These are phyloP conservation scores for Etia nguti DNA, from an alignment of 2,113 vertebrate species.

Conservation along the genomic window DNA sequence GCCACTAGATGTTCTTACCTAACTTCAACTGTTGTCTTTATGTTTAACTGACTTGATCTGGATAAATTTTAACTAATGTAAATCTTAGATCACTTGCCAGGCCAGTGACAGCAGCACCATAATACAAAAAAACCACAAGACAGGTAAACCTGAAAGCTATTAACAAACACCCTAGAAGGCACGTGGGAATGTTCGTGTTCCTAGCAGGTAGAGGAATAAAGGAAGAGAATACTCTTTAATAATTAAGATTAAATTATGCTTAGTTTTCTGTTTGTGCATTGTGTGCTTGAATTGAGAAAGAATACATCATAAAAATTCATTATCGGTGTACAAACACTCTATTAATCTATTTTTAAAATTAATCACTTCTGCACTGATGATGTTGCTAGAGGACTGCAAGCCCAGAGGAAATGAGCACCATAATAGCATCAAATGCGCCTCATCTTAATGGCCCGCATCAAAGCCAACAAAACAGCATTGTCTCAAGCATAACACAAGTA, in stretches of 20 bases:
- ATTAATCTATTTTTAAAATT: slow-evolving; percentile 65
- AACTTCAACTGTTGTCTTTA: slow-evolving; percentile 25
- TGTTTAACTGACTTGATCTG: slow-evolving; percentile 45
- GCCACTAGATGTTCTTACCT: slow-evolving; percentile 68
- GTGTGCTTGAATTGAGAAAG: background rate
- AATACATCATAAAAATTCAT: slow-evolving; percentile 18
- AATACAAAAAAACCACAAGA: background rate
- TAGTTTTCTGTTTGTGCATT: background rate
- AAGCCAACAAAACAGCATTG: slow-evolving; percentile 39
- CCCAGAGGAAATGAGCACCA: slow-evolving; percentile 56
- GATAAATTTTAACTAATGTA: background rate
- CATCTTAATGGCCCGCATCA: slow-evolving; percentile 63
- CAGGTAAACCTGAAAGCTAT: background rate
- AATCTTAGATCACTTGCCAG: slow-evolving; percentile 10
- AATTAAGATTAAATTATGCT: slow-evolving; percentile 11
- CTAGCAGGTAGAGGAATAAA: background rate
- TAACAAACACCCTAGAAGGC: background rate
- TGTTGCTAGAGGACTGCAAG: slow-evolving; percentile 40
- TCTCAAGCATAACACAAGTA: slow-evolving; percentile 33
- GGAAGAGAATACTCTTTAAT: background rate
- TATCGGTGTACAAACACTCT: slow-evolving; percentile 33
- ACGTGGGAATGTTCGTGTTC: background rate
- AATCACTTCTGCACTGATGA: slow-evolving; percentile 54
- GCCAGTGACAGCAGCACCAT: background rate
- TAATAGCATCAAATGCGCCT: slow-evolving; percentile 61